Evolutionary conservation across 1,140 invertebrate genomes (phyloP).

Genomic region (Bombyx mandarina): DNA sequence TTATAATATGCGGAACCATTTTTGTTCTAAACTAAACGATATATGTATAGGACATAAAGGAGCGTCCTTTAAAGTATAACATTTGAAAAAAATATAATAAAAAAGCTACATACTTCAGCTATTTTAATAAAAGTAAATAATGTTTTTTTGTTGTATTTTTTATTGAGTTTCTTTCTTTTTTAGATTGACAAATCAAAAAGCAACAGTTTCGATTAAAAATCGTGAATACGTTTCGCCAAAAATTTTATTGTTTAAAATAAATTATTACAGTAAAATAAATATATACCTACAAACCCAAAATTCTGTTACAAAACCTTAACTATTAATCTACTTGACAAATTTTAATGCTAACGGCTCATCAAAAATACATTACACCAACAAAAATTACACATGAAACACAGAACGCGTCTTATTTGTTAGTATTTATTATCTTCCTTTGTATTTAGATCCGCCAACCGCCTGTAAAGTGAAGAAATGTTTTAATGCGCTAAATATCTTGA

Average conservation of each 20-base stretch:
- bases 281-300: conserved; percentile 34
- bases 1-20: no score
- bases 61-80: no score
- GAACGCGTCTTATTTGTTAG: conserved; percentile 2
- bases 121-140: no score
- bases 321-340: conserved; percentile 31
- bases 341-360: conserved; percentile 19
- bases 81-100: no score
- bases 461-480: conserved; percentile 65
- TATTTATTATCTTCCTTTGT: conserved; percentile 49
- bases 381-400: conserved; percentile 5
- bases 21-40: no score
- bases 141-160: no score
- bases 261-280: conserved; percentile 53
- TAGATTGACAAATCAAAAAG: background rate
- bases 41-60: no score
- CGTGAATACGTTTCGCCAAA: conserved; percentile 38
- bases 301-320: conserved; percentile 23
- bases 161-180: background rate
- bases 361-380: conserved; percentile 4
- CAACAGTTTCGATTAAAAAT: conserved; percentile 45
- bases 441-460: conserved; percentile 57
- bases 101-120: no score
- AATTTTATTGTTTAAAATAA: conserved; percentile 51
- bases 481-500: conserved; percentile 59